Evolutionary conservation across 23 tunicate species (phyloP).

Genomic region (Phallusia fumigata): DNA sequence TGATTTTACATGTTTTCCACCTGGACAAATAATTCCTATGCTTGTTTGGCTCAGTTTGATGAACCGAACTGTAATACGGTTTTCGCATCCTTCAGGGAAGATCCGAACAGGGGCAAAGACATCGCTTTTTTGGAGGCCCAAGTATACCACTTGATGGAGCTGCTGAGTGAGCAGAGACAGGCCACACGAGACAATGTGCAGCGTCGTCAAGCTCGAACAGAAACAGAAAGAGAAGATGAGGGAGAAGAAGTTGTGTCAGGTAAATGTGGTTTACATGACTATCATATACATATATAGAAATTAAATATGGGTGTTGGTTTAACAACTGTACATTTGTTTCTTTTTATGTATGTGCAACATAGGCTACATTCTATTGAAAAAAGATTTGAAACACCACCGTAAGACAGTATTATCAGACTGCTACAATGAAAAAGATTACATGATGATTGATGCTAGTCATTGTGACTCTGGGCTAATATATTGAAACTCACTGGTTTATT

Average conservation of each 20-base stretch:
- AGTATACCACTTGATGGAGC: slow-evolving; percentile 80
- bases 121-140: slow-evolving; percentile 87
- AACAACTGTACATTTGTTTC: too few species aligned
- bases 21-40: neutral
- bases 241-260: slow-evolving; percentile 86
- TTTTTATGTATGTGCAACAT: too few species aligned
- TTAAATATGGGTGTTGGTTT: too few species aligned
- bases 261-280: neutral
- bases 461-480: too few species aligned
- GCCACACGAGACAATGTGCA: slow-evolving; percentile 92
- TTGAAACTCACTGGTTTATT: too few species aligned
- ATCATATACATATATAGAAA: too few species aligned
- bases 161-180: slow-evolving; percentile 84
- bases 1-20: neutral
- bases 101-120: slow-evolving; percentile 63
- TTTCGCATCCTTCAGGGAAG: slow-evolving; percentile 22
- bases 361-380: too few species aligned
- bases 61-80: too few species aligned
- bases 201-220: slow-evolving; percentile 95
- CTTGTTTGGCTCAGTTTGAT: neutral
- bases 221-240: slow-evolving; percentile 84
- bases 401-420: too few species aligned
- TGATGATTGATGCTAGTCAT: too few species aligned
- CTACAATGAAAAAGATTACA: too few species aligned
- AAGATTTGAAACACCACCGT: too few species aligned